Percentiles rank a stretch among this genome's conserved stretches.
phyloP scores from a whole-genome alignment of 2,888 invertebrate genomes.

The Graphium colonna region DNA sequence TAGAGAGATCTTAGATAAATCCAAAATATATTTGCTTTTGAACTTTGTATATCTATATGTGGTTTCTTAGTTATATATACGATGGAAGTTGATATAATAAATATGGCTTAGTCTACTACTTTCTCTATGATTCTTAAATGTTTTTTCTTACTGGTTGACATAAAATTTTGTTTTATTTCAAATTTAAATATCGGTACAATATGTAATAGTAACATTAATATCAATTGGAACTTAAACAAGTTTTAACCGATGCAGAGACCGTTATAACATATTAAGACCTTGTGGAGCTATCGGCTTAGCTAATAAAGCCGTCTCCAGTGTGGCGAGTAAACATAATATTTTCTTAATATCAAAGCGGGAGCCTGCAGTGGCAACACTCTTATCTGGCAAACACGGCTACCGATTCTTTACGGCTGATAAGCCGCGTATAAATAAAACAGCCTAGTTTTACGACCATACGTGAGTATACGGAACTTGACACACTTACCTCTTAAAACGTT shows the following conservation, averaged over 20 bases:
- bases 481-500: not conserved
- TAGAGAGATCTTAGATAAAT: too few species aligned
- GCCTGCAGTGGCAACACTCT: constrained; percentile 12
- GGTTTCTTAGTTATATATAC: too few species aligned
- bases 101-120: too few species aligned
- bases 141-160: too few species aligned
- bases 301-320: constrained; percentile 25
- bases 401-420: constrained; percentile 39
- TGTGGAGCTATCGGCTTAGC: not conserved
- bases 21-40: too few species aligned
- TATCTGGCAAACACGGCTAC: constrained; percentile 33
- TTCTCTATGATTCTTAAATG: too few species aligned
- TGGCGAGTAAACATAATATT: constrained; percentile 34
- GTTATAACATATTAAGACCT: not conserved
- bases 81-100: too few species aligned
- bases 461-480: constrained; percentile 2
- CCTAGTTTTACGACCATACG: not conserved
- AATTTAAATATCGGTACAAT: too few species aligned
- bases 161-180: too few species aligned
- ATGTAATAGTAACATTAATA: too few species aligned
- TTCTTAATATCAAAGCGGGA: constrained; percentile 27
- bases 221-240: not conserved
- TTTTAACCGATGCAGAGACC: too few species aligned
- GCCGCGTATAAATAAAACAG: constrained; percentile 28
- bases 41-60: too few species aligned